Base-by-base conservation (phyloP, 2,113 vertebrate genomes). In the Pterocles gutturalis region DNA sequence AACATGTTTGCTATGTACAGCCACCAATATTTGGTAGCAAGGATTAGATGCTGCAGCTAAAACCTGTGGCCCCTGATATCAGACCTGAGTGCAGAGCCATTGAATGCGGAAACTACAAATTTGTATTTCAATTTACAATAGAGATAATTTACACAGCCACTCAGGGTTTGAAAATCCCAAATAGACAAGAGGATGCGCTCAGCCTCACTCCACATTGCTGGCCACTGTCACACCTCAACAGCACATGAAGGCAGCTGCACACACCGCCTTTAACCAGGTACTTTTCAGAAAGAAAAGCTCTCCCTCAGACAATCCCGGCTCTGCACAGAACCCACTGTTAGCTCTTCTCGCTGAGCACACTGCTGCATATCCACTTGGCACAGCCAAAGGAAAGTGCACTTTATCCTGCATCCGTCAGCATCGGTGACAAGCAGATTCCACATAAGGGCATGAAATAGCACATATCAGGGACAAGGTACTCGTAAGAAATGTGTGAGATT, bases 381-480 rank as follows among this genome's bases (percentile, higher is more conserved):
- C 15, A 72, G 90, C 36, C 66, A 82, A 54, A 96, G 96, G 96
- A 95, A 97, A 94, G 91, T 80, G 91, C 89, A 86, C 85, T 96
- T 96, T 89, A 96, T 96, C 86, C 96, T 81, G 95, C 92, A 96
- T 93, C 93, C 6, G 22, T 94, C 96, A 96, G 92, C 82, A 92
- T 62, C 24, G 3, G 67, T 78, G 93, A 97, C 92, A 90, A 73
- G 93, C 90, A 87, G 58, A 96, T 83, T 96, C 96, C 96, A 94
- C 96, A 94, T 90, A 96, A 93, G 93, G 96, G 93, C 92, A 96
- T 92, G 92, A 90, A 96, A 90, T 1, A 86, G 67, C 67, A 95
- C 71, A 28, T 77, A 46, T 48, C 71, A 54, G 75, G 73, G 90
- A 88, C 85, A 90, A 95, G 93, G 92, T 95, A 51, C 58, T 83